Conservation (phyloP, 2,797 vertebrate species). For the Novumbra hubbsi region DNA sequence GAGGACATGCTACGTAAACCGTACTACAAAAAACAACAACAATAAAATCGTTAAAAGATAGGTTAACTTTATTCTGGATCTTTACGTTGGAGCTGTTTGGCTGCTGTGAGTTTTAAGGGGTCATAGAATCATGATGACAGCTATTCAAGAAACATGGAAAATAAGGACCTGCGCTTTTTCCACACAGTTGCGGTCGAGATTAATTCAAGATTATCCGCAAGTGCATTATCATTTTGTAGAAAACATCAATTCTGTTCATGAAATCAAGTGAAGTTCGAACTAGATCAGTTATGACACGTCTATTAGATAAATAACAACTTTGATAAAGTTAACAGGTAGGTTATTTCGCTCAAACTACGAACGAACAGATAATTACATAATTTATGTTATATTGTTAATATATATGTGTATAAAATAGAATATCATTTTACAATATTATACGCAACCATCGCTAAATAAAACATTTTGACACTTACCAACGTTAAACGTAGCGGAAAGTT, state of each 20-base stretch:
- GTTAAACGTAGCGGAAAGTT: constrained; percentile 5
- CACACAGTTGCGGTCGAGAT: neutral
- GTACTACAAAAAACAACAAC: neutral
- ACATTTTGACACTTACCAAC: constrained; percentile 36
- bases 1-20: neutral
- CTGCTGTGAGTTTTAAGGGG: neutral
- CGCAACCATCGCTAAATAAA: neutral
- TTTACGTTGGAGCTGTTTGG: no score
- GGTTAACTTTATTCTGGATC: no score
- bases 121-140: neutral
- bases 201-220: neutral
- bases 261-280: neutral
- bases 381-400: neutral
- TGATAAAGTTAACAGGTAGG: neutral
- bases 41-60: neutral
- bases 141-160: neutral
- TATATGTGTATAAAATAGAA: neutral
- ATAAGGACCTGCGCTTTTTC: neutral
- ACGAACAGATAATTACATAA: neutral
- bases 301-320: neutral
- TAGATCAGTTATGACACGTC: neutral
- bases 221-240: neutral
- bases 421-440: neutral
- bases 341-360: neutral
- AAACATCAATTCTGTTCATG: neutral